These are phyloP conservation scores for Sebastolobus altivelis DNA, from an alignment of 2,797 vertebrate species.

Conservation along the genomic window DNA sequence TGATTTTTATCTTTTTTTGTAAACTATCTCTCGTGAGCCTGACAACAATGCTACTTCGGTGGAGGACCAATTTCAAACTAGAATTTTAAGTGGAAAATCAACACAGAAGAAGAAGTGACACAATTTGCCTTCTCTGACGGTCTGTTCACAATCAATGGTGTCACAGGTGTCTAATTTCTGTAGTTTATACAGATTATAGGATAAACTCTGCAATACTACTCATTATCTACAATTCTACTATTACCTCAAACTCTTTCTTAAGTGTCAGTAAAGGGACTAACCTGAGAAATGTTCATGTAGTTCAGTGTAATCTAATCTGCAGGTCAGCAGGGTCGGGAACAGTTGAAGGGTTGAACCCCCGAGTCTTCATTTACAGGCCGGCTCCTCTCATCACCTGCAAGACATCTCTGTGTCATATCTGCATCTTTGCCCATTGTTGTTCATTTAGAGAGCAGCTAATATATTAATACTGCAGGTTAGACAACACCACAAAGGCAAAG, in stretches of 20 bases:
- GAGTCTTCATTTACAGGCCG: background rate
- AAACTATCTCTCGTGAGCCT: background rate
- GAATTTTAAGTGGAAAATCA: background rate
- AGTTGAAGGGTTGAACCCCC: background rate
- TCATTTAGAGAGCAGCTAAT: background rate
- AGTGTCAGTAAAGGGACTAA: background rate
- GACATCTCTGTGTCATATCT: background rate
- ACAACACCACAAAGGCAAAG: background rate
- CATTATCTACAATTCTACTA: background rate
- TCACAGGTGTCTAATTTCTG: background rate
- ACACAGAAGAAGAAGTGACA: background rate
- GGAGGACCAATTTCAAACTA: background rate
- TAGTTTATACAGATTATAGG: background rate
- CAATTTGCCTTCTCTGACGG: background rate
- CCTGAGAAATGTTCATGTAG: background rate
- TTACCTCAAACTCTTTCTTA: background rate
- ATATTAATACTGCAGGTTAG: background rate
- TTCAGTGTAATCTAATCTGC: conserved; percentile 2
- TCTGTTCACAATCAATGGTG: background rate
- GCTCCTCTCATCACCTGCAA: background rate
- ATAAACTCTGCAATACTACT: background rate
- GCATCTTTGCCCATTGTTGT: background rate
- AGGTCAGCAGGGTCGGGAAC: background rate
- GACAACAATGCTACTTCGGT: background rate
- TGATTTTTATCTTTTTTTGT: background rate